A percentile compares a stretch with the other conserved stretches of the same genome.
phyloP scores from a whole-genome alignment of 2,888 invertebrate species.

The Bursaphelenchus okinawaensis region DNA sequence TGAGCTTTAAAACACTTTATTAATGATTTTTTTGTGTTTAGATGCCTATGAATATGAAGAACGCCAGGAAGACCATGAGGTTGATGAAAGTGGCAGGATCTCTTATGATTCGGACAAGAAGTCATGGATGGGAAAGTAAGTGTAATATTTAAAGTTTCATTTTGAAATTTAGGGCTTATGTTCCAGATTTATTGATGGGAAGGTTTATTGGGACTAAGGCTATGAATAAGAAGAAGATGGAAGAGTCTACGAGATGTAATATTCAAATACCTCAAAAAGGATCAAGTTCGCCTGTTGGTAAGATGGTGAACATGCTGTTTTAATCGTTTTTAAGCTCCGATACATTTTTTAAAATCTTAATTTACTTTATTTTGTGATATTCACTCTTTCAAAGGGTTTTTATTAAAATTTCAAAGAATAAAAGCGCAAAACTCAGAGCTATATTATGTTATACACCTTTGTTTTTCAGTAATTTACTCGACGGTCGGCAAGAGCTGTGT shows the following conservation, averaged over 20 bases:
- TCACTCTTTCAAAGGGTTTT: too few relatives aligned
- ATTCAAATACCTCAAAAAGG: conserved; percentile 2
- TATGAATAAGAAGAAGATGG: conserved; percentile 5
- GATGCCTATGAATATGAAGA: too few relatives aligned
- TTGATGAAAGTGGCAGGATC: neutral
- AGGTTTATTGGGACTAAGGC: neutral
- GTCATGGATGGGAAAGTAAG: conserved; percentile 1
- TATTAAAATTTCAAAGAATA: too few relatives aligned
- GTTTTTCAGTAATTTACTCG: conserved; percentile 3
- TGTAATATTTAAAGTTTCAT: neutral
- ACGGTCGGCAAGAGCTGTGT: neutral
- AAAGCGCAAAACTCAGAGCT: neutral
- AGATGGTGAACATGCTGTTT: neutral
- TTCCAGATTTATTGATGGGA: conserved; percentile 2
- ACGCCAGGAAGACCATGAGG: too few relatives aligned
- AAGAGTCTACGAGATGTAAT: neutral
- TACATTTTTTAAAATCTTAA: too few relatives aligned
- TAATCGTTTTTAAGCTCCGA: too few relatives aligned
- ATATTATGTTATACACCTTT: neutral
- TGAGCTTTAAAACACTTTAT: too few relatives aligned
- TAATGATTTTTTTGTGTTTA: too few relatives aligned
- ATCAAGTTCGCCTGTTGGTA: neutral
- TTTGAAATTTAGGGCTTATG: neutral
- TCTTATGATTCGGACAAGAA: conserved; percentile 4
- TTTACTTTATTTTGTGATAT: too few relatives aligned